Evolutionary conservation across 2,113 vertebrate genomes (phyloP).

Genomic region (Aspiorhynchus laticeps): DNA sequence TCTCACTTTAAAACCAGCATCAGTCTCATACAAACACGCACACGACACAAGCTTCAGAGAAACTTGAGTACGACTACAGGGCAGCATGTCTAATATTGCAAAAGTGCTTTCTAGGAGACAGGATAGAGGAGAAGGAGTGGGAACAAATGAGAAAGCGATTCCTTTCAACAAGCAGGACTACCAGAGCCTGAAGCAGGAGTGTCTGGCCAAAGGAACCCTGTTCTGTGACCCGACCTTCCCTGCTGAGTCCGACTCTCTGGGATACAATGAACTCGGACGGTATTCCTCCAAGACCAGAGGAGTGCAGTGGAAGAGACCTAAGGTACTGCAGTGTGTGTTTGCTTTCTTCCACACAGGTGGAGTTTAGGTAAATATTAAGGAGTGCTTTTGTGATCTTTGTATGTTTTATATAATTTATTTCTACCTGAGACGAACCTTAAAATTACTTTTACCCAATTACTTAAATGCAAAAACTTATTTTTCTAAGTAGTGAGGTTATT

Average conservation of each 20-base stretch:
- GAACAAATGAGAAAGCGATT: constrained; percentile 68
- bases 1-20: neutral
- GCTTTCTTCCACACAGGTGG: constrained; percentile 13
- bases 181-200: constrained; percentile 68
- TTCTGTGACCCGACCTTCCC: constrained; percentile 85
- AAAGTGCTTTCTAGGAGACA: constrained; percentile 58
- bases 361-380: constrained; percentile 17
- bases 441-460: neutral
- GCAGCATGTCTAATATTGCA: constrained; percentile 67
- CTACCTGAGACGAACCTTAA: neutral
- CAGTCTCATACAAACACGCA: neutral
- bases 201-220: constrained; percentile 69
- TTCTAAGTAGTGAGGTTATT: neutral
- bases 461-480: neutral
- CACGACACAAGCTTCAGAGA: neutral
- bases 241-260: constrained; percentile 75
- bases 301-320: constrained; percentile 82
- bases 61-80: neutral
- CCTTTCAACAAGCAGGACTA: constrained; percentile 83
- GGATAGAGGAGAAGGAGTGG: constrained; percentile 34
- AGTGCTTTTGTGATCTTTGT: neutral
- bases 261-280: constrained; percentile 78
- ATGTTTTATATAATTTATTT: neutral
- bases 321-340: constrained; percentile 62
- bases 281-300: constrained; percentile 77